Conservation (phyloP, 2,113 vertebrate species). For the Uria aalge region DNA sequence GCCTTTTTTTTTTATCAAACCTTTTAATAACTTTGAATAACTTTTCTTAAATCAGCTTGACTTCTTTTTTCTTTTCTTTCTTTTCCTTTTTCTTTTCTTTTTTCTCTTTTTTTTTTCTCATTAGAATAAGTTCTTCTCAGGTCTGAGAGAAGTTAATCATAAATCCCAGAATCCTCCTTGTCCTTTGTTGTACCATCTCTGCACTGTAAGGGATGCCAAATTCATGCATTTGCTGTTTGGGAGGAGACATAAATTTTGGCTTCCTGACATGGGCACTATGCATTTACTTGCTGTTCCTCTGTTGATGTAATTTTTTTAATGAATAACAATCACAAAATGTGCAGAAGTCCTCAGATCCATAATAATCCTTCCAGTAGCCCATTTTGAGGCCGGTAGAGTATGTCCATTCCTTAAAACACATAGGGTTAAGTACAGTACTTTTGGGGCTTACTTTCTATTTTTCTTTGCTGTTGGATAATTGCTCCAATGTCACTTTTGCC, state of each 20-base stretch:
- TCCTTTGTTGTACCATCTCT: background rate
- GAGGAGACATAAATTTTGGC: background rate
- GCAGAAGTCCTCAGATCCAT: background rate
- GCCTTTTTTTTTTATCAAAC: background rate
- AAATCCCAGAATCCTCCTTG: background rate
- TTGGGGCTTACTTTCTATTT: background rate
- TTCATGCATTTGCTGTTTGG: background rate
- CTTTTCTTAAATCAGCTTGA: background rate
- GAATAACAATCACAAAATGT: background rate
- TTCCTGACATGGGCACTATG: background rate
- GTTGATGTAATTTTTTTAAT: background rate
- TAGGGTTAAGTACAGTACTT: background rate
- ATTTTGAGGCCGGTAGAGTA: background rate
- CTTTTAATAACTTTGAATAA: conserved; percentile 19
- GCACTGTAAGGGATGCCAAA: background rate
- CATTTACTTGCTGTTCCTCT: background rate
- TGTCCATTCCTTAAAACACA: background rate
- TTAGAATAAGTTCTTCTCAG: background rate
- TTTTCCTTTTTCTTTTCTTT: background rate
- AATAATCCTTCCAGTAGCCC: background rate
- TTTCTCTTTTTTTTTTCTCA: background rate
- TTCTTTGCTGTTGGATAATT: background rate
- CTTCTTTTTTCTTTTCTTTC: background rate
- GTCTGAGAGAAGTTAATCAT: background rate
- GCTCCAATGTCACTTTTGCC: background rate